Base-by-base conservation (phyloP, 2,113 vertebrate genomes). In the Acanthochromis polyacanthus region DNA sequence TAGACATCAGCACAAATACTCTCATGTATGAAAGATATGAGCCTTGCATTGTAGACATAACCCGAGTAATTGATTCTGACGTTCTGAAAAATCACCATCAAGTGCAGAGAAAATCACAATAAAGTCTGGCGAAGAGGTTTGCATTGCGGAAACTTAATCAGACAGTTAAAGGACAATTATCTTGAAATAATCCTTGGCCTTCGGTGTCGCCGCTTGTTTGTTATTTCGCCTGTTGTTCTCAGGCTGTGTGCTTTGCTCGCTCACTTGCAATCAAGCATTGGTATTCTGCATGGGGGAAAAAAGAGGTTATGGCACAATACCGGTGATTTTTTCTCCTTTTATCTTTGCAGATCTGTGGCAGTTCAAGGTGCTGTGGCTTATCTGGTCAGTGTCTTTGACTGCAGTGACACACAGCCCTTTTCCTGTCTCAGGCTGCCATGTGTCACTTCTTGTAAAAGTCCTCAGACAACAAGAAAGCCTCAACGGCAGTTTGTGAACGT, bases 391-490 rank as follows among this genome's bases (percentile, higher is more conserved):
- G 28, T 52, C 75, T 88, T 38, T 66, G 80, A 91, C 82, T 78
- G 88, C 53, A 75, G 30, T 66, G 71, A 81, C 70, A 64, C 74
- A 69, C 76, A 88, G 59, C 43, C 62, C 46, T 66, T 89, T 94
- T 94, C 93, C 91, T 93, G 90, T 91, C 82, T 92, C 66, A 30
- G 66, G 60, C 85, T 74, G 67, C 82, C 81, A 51, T 58, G 62
- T 81, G 85, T 80, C 90, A 89, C 87, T 95, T 94, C 92, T 94
- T 92, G 92, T 93, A 93, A 94, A 88, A 78, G 80, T 85, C 83
- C 60, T 83, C 71, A 71, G 64, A 61, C 23, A 48, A 88, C 63
- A 81, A 76, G 66, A 91, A 91, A 91, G 81, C 61, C 55, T 58
- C 64, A 75, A 55, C 51, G 76, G 65, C 51, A 55, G 62, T 75